These are phyloP conservation scores for Pogoniulus pusillus DNA, from an alignment of 2,797 vertebrate genomes.

Conservation along the genomic window DNA sequence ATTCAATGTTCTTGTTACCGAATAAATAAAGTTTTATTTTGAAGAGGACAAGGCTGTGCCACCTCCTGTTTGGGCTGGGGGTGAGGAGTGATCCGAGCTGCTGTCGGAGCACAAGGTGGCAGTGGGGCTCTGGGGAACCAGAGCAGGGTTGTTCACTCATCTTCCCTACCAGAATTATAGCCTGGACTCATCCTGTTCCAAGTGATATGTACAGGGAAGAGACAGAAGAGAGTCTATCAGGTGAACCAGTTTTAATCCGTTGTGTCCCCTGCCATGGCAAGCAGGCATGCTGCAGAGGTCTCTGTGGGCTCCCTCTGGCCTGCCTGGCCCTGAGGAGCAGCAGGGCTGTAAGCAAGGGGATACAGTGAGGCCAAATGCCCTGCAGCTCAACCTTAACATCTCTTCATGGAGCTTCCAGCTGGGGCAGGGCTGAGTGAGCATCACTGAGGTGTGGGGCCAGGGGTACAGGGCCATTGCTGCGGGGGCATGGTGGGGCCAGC, in stretches of 20 bases:
- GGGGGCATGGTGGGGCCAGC: not conserved
- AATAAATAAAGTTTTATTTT: conserved; percentile 85
- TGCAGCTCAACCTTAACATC: rapidly evolving
- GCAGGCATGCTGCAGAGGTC: rapidly evolving
- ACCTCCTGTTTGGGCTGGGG: not conserved
- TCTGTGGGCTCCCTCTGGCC: not conserved
- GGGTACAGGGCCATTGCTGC: rapidly evolving
- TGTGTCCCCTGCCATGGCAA: rapidly evolving
- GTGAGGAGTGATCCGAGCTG: rapidly evolving
- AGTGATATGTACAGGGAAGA: too few species aligned
- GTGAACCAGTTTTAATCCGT: not conserved
- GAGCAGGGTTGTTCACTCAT: rapidly evolving
- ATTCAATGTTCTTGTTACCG: conserved; percentile 83
- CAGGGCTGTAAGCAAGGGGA: not conserved
- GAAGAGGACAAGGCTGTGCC: conserved; percentile 45
- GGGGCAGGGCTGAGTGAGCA: not conserved
- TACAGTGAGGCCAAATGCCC: not conserved
- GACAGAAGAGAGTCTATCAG: too few species aligned
- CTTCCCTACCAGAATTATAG: too few species aligned
- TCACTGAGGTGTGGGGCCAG: too few species aligned
- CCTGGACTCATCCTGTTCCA: not conserved
- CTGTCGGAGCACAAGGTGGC: rapidly evolving
- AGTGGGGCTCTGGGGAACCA: not conserved
- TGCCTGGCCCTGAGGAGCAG: not conserved
- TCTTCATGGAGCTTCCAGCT: not conserved